Conservation (phyloP, 2,888 invertebrate species). For the Catocala nupta region DNA sequence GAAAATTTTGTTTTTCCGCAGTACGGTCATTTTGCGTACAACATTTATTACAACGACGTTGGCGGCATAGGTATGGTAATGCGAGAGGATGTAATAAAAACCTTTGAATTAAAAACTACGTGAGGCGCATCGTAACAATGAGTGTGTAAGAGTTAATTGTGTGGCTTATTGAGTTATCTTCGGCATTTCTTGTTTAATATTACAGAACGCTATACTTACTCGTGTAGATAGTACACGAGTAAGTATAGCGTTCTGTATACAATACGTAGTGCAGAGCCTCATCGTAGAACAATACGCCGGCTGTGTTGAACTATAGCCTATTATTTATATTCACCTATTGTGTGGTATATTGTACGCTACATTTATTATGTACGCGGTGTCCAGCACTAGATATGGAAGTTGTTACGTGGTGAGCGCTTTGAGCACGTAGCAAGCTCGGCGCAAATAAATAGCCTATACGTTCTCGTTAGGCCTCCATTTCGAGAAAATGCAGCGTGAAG, state of each 20-base stretch:
- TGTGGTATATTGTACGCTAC: constrained; percentile 55
- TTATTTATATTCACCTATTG: constrained; percentile 56
- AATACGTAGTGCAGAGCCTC: constrained; percentile 2
- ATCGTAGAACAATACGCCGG: constrained; percentile 38
- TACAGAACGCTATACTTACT: neutral
- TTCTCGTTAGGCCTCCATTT: constrained; percentile 67
- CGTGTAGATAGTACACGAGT: too few species aligned
- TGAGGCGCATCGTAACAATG: neutral
- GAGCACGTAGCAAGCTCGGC: constrained; percentile 67
- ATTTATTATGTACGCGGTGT: constrained; percentile 65
- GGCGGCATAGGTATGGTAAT: neutral
- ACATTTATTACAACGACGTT: neutral
- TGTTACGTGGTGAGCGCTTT: constrained; percentile 63
- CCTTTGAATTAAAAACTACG: neutral
- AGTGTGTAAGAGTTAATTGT: neutral
- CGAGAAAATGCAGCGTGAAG: constrained; percentile 59
- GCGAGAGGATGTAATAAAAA: neutral
- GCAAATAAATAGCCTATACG: constrained; percentile 73
- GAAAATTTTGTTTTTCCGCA: constrained; percentile 34
- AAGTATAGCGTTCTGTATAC: constrained; percentile 1
- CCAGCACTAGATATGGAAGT: constrained; percentile 64
- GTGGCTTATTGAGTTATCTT: neutral
- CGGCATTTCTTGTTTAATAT: neutral
- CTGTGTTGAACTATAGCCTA: constrained; percentile 37
- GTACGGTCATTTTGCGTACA: constrained; percentile 7